phyloP scores from a whole-genome alignment of 2,888 invertebrate species.

The Patella caerulea region DNA sequence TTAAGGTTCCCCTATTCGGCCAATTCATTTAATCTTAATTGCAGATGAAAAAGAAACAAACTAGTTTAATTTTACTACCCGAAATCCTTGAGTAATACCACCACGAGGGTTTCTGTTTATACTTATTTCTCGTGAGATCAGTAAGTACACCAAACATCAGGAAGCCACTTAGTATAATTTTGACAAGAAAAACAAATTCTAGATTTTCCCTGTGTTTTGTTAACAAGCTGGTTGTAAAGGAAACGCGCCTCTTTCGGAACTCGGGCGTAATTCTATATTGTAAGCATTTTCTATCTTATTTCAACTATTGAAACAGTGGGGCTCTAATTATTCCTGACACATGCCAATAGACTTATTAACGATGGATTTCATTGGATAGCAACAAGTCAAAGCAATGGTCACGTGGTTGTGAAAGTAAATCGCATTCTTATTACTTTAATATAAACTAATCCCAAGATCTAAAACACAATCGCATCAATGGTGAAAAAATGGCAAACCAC shows the following conservation, averaged over 20 bases:
- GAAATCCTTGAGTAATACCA: neutral
- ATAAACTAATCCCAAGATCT: neutral
- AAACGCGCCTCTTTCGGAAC: slow-evolving; percentile 4
- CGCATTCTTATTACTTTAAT: slow-evolving; percentile 4
- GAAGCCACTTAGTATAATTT: slow-evolving; percentile 10
- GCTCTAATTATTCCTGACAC: slow-evolving; percentile 10
- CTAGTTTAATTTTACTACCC: no score
- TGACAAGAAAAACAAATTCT: slow-evolving; percentile 10
- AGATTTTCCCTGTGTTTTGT: neutral
- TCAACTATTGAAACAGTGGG: slow-evolving; percentile 11
- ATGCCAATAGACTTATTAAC: slow-evolving; percentile 9
- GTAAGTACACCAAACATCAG: slow-evolving; percentile 5
- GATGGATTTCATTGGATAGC: neutral
- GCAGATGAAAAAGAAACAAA: no score
- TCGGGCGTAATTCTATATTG: neutral
- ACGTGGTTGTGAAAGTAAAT: neutral
- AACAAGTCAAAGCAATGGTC: neutral
- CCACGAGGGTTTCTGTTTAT: neutral
- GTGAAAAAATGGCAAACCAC: neutral
- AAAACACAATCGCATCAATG: slow-evolving; percentile 7
- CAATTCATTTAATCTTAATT: no score
- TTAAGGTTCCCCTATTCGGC: no score
- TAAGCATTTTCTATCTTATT: slow-evolving; percentile 10
- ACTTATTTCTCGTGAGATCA: neutral
- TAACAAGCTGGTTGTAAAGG: neutral